Evolutionary conservation across 2,888 invertebrate genomes (phyloP), one percentile per base, ranked within the genome.

Genomic region (Drosophila trichaetosa): DNA sequence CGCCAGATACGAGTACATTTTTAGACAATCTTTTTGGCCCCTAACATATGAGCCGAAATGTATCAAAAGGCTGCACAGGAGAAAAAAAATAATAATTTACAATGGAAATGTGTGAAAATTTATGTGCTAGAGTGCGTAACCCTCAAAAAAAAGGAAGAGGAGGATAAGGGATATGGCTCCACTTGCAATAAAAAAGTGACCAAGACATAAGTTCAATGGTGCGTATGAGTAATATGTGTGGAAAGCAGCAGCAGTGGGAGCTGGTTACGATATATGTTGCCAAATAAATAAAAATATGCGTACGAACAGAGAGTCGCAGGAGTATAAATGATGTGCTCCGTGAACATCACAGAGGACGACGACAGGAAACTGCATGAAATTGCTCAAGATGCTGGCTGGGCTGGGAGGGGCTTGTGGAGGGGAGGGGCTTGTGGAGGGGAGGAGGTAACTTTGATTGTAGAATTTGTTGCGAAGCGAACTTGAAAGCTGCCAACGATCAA

Each of bases 351-450:
- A 46, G 24, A 16, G 16, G 73, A 76, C 70, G 86, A 76, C 62
- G 73, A 82, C 84, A 82, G 84, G 82, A 85, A 87, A 75, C 86
- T 83, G 85, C 73, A 79, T 77, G 75, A 84, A 84, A 85, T 86
- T 81, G 83, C 75, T 73, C 61, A 68, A 73, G 56, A 21, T 59
- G 69, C 10, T 5, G 68, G 48, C 46, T 5, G n/a, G 31, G 13
- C 29, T 57, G 62, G 31, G 57, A 2, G 24, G 1, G 21, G 18
- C 4, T 0, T 11, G 8, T 21, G 13, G 18, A 0, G 13, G 16
- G 31, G 10, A 4, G 2, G n/a, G 34, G 18, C 4, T 0, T 11
- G 8, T 21, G 13, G 18, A 0, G 13, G 16, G 31, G 10, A 4
- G 2, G n/a, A 31, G 51, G 16, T 18, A 18, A 11, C 33, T 4